Evolutionary conservation across 2,113 vertebrate species (phyloP), one percentile per base, ranked within the genome.

Genomic region (Cyprinodon brontotheroides): DNA sequence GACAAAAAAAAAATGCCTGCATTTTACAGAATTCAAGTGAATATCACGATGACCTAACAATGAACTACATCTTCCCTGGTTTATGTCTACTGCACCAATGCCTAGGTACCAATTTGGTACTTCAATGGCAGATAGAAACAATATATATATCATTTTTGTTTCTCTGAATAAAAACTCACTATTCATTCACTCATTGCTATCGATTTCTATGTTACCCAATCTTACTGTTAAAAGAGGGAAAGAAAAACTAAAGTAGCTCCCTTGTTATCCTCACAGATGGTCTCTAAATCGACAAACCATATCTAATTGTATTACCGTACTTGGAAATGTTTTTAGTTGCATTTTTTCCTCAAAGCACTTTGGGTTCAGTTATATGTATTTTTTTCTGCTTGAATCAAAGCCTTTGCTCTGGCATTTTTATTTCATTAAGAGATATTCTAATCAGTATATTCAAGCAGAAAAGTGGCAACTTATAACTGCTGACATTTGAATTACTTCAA

Each of bases 201-300:
- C 57, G 14, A 61, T 29, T 45, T 48, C 29, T 17, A 20, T 45
- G 15, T 40, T 47, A 20, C 14, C 11, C 48, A 45, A 36, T 70
- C 63, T 74, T 6, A 7, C 59, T 36, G 72, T 22, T 72, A 61
- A 82, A 70, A 66, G 72, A 75, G n/a, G 53, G 36, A 48, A 3
- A 9, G 62, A 68, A 43, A 62, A 50, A 41, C 43, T 63, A 68
- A 86, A 81, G 75, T 73, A 64, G 74, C 78, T 79, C 66, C 79
- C 66, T 81, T 72, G 82, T 83, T 88, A 83, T 80, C 47, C 47
- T 64, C 62, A 80, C 78, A 85, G 77, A 80, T 76, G 61, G 63
- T 61, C 70, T 86, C 74, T 70, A 57, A 81, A 69, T 43, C 75
- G 83, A 74, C 78, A 82, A 88, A 76, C 66, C 62, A 40, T 71